These are phyloP conservation scores for Lepidocyrtoides sp. DNA, from an alignment of 2,888 invertebrate genomes.

Conservation along the genomic window DNA sequence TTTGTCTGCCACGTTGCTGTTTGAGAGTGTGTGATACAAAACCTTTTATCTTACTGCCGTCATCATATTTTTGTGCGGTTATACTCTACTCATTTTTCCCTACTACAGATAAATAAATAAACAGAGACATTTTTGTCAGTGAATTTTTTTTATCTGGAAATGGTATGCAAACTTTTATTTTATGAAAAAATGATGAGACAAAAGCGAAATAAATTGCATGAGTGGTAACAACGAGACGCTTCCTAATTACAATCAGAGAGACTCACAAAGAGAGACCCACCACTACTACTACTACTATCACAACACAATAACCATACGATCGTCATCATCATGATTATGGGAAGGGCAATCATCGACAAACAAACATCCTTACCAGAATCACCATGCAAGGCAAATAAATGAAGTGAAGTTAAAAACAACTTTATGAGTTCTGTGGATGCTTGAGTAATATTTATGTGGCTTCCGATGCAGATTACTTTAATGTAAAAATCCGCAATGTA, in stretches of 20 bases:
- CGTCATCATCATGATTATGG: neutral
- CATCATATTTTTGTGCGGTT: slow-evolving; percentile 35
- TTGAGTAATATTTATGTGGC: neutral
- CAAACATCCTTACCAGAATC: neutral
- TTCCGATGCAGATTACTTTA: neutral
- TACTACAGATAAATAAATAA: neutral
- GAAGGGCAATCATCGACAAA: neutral
- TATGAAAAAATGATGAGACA: slow-evolving; percentile 16
- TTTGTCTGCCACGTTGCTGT: neutral
- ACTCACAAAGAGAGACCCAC: too few relatives aligned
- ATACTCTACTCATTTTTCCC: neutral
- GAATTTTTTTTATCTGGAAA: neutral
- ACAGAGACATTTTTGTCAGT: slow-evolving; percentile 33
- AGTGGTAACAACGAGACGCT: slow-evolving; percentile 60
- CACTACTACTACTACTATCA: neutral
- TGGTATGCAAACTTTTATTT: neutral
- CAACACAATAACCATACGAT: slow-evolving; percentile 3
- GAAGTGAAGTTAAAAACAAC: slow-evolving; percentile 22
- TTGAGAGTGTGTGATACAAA: neutral
- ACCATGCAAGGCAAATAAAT: neutral
- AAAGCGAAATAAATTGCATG: slow-evolving; percentile 53
- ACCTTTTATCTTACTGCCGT: neutral
- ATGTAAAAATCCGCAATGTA: slow-evolving; percentile 16
- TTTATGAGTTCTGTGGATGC: neutral
- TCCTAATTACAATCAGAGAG: slow-evolving; percentile 74